These are phyloP conservation scores for Megalurothrips usitatus DNA, from an alignment of 2,888 invertebrate genomes.

Conservation along the genomic window DNA sequence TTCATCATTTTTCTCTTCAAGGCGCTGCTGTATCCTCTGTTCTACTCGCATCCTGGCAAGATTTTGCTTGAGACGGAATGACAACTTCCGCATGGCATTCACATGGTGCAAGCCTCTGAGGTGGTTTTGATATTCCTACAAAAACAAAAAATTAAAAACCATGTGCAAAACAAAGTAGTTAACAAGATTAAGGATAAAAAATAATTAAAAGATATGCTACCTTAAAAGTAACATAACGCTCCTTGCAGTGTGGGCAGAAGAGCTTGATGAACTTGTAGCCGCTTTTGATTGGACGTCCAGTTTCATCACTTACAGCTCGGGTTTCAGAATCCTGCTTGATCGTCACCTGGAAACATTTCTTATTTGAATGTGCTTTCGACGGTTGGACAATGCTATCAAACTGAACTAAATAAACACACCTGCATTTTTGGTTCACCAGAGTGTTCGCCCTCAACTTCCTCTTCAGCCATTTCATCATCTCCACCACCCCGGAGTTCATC, in stretches of 20 bases:
- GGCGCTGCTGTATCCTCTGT: constrained; percentile 74
- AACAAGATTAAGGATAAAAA: constrained; percentile 32
- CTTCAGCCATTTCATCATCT: neutral
- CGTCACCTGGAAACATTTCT: constrained; percentile 33
- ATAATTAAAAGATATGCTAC: constrained; percentile 45
- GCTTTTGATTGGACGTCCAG: constrained; percentile 45
- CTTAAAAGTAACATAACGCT: constrained; percentile 68
- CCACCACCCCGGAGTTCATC: neutral
- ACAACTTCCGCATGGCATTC: constrained; percentile 67
- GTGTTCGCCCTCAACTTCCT: neutral
- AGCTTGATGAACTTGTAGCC: constrained; percentile 58
- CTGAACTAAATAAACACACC: neutral
- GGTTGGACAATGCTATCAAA: neutral
- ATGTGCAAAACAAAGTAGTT: constrained; percentile 29
- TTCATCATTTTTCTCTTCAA: constrained; percentile 62
- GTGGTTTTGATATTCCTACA: constrained; percentile 67
- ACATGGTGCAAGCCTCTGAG: constrained; percentile 66
- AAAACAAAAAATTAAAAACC: constrained; percentile 24
- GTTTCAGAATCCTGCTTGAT: constrained; percentile 38
- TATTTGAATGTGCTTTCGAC: neutral
- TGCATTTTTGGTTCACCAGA: constrained; percentile 16
- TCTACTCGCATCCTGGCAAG: constrained; percentile 71
- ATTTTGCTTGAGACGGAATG: constrained; percentile 68
- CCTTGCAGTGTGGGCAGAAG: constrained; percentile 71
- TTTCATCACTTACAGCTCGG: constrained; percentile 37